Base-by-base conservation (phyloP, 1,140 invertebrate species). In the Andricus grossulariae region DNA sequence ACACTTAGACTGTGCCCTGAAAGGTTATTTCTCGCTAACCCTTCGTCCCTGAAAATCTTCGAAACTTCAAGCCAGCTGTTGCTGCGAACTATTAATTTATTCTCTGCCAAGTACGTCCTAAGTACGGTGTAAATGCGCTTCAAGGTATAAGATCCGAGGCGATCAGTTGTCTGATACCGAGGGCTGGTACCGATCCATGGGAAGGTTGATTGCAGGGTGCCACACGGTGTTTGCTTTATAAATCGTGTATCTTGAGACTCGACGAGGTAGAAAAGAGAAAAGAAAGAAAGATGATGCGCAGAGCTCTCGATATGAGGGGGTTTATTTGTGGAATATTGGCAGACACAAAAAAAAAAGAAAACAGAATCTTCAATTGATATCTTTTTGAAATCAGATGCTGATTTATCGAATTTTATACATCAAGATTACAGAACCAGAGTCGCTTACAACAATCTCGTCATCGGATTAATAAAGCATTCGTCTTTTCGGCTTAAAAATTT, bases 171-270 rank as follows among this genome's bases (percentile, higher is more conserved):
- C 72, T 81, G 87, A 84, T 85, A 86, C 82, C 73, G 78, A 77
- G 66, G 75, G 76, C 66, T 72, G 70, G 72, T 66, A 79, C 75
- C 72, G 79, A 84, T 80, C 76, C 73, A 80, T 74, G 77, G 74
- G 76, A 70, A 77, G 78, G 82, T 80, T 91, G 89, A 91, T 90
- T 90, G 88, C 86, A 91, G 89, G 89, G 86, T 90, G 84, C 86
- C 79, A 85, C 81, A 80, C 86, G 86, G 90, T 91, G 89, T 90
- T 91, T 91, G 89, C 89, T 91, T 90, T 91, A 90, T 91, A 90
- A 91, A 90, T 90, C 88, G 87, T 88, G 86, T 78, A 83, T 77
- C 79, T 55, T 66, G 71, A 80, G 76, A 85, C 82, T 75, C 80
- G 80, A 81, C 73, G 76, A 78, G 82, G 77, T 79, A 83, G 76